A percentile compares a stretch with the other conserved stretches of the same genome.
Conservation (phyloP, 2,888 invertebrate species). For the Stratiomys singularior region DNA sequence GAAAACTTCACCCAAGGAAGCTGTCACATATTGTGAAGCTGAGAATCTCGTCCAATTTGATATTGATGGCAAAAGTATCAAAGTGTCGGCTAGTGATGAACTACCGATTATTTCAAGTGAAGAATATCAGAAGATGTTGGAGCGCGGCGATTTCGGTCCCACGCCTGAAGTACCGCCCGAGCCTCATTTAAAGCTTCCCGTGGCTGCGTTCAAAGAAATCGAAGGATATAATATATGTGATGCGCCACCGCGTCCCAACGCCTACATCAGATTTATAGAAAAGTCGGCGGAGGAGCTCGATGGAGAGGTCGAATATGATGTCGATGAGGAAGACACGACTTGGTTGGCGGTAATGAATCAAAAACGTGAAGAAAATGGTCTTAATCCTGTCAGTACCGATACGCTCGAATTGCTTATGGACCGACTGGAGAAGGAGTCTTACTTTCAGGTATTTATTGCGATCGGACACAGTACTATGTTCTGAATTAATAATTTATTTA, state of each 20-base stretch:
- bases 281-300: conserved; percentile 94
- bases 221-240: conserved; percentile 83
- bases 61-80: conserved; percentile 81
- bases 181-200: conserved; percentile 71
- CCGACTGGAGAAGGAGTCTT: conserved; percentile 96
- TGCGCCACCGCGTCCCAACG: conserved; percentile 85
- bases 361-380: conserved; percentile 75
- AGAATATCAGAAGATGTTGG: conserved; percentile 66
- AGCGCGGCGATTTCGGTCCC: conserved; percentile 61
- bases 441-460: conserved; percentile 84
- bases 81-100: conserved; percentile 73
- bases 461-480: too few relatives aligned
- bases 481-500: not conserved
- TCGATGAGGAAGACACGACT: conserved; percentile 97
- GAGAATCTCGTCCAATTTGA: conserved; percentile 89
- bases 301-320: conserved; percentile 94
- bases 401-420: conserved; percentile 97
- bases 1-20: conserved; percentile 72
- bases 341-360: conserved; percentile 94
- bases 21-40: conserved; percentile 83
- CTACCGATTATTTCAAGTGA: conserved; percentile 77
- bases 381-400: conserved; percentile 84
- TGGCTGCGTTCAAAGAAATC: conserved; percentile 76
- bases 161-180: conserved; percentile 63
- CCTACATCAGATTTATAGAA: conserved; percentile 94